These are phyloP conservation scores for Manis crassicaudata DNA, from an alignment of 2,797 vertebrate genomes.

Conservation along the genomic window DNA sequence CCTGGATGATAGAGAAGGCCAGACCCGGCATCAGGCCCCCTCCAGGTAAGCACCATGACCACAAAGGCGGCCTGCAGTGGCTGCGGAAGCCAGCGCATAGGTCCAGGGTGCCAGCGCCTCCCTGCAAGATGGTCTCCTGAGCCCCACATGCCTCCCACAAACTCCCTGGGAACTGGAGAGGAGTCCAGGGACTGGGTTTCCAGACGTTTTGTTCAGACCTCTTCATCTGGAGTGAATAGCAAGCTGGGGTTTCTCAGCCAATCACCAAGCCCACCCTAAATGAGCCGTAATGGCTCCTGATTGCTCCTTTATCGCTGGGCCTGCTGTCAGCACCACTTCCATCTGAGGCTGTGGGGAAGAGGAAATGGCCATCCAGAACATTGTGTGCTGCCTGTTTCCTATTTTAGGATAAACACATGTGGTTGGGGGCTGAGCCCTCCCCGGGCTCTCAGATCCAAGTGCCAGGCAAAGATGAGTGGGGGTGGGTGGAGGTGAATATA, in stretches of 20 bases:
- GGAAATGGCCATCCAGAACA: background rate
- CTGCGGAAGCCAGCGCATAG: fast-evolving
- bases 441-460: background rate
- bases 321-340: slow-evolving; percentile 50
- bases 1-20: background rate
- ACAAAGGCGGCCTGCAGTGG: background rate
- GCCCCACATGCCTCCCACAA: background rate
- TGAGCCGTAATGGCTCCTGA: slow-evolving; percentile 70
- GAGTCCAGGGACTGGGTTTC: background rate
- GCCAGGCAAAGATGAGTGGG: background rate
- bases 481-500: background rate
- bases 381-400: background rate
- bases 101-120: fast-evolving
- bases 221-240: slow-evolving; percentile 5
- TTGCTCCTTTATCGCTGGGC: slow-evolving; percentile 72
- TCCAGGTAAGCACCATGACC: background rate
- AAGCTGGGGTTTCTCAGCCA: slow-evolving; percentile 41
- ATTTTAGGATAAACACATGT: background rate
- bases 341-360: background rate
- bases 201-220: background rate
- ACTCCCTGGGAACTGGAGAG: background rate
- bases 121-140: background rate
- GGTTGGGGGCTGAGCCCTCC: background rate
- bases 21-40: background rate
- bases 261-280: slow-evolving; percentile 45